phyloP scores from a whole-genome alignment of 2,797 vertebrate species.

The Cryptoblepharus egeriae region DNA sequence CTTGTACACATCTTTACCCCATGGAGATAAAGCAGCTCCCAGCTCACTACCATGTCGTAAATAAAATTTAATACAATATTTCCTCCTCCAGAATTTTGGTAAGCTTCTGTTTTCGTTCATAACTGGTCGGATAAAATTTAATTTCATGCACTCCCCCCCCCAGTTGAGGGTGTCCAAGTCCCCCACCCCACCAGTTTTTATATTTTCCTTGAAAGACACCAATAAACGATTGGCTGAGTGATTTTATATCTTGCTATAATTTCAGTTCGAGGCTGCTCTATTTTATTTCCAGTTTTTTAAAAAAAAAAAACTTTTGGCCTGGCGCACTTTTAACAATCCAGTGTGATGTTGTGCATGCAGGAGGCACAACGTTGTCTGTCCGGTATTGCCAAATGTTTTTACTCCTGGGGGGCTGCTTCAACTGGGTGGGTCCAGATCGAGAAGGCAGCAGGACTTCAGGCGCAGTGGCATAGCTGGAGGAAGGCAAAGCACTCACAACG shows the following conservation, averaged over 20 bases:
- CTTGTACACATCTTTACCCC: not conserved
- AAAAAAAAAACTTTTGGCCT: not conserved
- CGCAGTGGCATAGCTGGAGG: no score
- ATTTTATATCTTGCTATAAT: not conserved
- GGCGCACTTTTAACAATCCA: not conserved
- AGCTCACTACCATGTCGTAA: not conserved
- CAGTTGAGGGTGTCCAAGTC: not conserved
- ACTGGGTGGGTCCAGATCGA: no score
- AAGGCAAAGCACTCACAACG: no score
- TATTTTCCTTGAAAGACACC: not conserved
- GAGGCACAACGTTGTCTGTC: no score
- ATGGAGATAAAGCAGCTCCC: not conserved
- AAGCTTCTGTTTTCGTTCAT: not conserved
- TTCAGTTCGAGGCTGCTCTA: no score
- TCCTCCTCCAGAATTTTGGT: no score
- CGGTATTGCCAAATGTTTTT: not conserved
- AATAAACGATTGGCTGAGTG: not conserved
- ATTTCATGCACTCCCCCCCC: not conserved
- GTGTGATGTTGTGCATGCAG: not conserved
- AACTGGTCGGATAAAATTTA: not conserved
- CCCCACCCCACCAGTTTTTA: not conserved
- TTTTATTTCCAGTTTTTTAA: no score
- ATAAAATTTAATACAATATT: not conserved
- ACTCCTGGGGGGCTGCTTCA: no score
- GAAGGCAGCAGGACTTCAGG: not conserved